Evolutionary conservation across 2,888 invertebrate genomes (phyloP).

Genomic region (Limnephilus auricula): DNA sequence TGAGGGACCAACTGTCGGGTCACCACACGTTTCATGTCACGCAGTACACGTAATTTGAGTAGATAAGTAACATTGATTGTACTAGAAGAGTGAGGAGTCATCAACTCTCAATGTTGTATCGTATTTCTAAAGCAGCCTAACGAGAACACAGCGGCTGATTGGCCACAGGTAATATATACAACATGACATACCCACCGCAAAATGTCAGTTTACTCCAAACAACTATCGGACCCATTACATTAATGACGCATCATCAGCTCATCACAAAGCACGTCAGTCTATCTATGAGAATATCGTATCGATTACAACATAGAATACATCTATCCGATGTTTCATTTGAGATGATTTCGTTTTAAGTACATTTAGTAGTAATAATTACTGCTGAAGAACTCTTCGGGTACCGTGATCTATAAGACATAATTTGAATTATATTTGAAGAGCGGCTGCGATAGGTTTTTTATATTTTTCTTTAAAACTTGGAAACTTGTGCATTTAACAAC

Average conservation of each 20-base stretch:
- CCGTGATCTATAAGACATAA: too few relatives aligned
- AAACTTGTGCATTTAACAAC: too few relatives aligned
- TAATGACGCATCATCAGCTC: conserved; percentile 11
- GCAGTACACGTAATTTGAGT: not conserved
- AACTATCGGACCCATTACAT: not conserved
- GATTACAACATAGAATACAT: conserved; percentile 7
- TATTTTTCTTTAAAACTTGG: too few relatives aligned
- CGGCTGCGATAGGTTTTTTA: too few relatives aligned
- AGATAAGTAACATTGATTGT: not conserved
- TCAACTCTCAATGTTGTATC: not conserved
- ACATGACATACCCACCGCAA: conserved; percentile 19
- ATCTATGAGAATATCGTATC: not conserved
- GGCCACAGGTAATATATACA: conserved; percentile 30
- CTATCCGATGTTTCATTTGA: not conserved
- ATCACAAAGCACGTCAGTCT: not conserved
- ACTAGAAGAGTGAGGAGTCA: not conserved
- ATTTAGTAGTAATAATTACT: too few relatives aligned
- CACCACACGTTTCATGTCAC: too few relatives aligned
- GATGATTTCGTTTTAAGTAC: not conserved
- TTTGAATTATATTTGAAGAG: too few relatives aligned
- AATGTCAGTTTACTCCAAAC: conserved; percentile 32
- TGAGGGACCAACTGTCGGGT: too few relatives aligned
- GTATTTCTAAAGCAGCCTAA: not conserved
- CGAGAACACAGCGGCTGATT: conserved; percentile 1
- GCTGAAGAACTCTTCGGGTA: too few relatives aligned